These are phyloP conservation scores for Aegotheles bennettii DNA, from an alignment of 2,113 vertebrate genomes.

Conservation along the genomic window DNA sequence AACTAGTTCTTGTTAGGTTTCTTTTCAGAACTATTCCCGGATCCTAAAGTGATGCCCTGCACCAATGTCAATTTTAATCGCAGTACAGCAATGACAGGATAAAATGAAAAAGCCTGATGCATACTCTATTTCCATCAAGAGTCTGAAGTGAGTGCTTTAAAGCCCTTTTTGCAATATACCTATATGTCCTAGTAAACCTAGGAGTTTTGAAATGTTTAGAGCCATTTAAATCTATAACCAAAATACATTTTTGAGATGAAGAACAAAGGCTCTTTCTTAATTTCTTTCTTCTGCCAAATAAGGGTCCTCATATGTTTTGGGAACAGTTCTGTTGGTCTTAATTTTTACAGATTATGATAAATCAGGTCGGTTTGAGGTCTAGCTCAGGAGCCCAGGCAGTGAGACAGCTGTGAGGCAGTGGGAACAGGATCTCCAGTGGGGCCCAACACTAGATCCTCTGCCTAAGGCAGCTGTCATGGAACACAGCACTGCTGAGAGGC, in stretches of 20 bases:
- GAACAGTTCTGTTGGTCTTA: background rate
- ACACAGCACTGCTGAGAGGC: fast-evolving
- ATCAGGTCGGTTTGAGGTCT: background rate
- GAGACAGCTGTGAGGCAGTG: background rate
- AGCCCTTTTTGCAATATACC: background rate
- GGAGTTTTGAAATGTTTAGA: background rate
- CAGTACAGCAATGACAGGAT: no score
- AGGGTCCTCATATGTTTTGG: background rate
- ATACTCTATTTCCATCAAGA: background rate
- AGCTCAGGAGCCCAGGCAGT: background rate
- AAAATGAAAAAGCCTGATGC: background rate
- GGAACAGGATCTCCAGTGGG: background rate
- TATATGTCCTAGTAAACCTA: background rate
- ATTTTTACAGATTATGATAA: background rate
- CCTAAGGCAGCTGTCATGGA: fast-evolving
- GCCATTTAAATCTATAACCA: background rate
- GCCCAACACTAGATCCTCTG: fast-evolving
- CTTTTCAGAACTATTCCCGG: background rate
- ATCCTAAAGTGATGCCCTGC: background rate
- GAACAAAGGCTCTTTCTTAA: background rate
- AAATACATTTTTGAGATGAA: background rate
- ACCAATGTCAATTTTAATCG: no score
- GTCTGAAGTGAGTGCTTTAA: background rate
- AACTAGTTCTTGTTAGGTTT: background rate
- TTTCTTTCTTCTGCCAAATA: background rate